Percentiles rank a stretch among this genome's conserved stretches.
These are phyloP conservation scores for Selene dorsalis DNA, from an alignment of 2,797 vertebrate genomes.

Conservation along the genomic window DNA sequence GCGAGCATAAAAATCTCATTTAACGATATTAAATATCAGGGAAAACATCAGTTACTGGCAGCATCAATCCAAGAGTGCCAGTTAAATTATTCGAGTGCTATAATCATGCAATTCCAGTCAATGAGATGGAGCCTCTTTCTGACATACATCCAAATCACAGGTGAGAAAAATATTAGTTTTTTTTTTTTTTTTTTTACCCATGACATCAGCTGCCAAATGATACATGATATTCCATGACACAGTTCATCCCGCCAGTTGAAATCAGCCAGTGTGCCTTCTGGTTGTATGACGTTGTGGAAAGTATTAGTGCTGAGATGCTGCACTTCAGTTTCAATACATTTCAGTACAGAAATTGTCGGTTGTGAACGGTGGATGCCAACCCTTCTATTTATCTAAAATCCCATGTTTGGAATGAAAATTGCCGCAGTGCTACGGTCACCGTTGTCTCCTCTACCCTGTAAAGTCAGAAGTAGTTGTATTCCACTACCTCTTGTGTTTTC, in stretches of 20 bases:
- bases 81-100: constrained; percentile 9
- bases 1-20: not conserved
- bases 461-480: constrained; percentile 55
- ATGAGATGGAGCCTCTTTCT: constrained; percentile 8
- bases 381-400: constrained; percentile 54
- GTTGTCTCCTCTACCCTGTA: constrained; percentile 26
- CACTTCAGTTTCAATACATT: constrained; percentile 51
- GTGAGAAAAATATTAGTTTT: constrained; percentile 44
- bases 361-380: constrained; percentile 31
- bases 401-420: constrained; percentile 36
- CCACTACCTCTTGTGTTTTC: constrained; percentile 58
- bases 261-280: constrained; percentile 45
- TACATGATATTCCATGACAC: constrained; percentile 64
- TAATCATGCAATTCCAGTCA: constrained; percentile 28
- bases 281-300: constrained; percentile 69
- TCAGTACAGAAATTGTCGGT: constrained; percentile 22
- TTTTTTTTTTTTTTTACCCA: constrained; percentile 36
- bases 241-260: constrained; percentile 47
- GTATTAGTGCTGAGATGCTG: constrained; percentile 46
- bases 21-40: constrained; percentile 13
- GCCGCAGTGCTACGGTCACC: constrained; percentile 13
- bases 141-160: constrained; percentile 33
- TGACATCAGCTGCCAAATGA: constrained; percentile 59
- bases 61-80: constrained; percentile 11
- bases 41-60: constrained; percentile 19